Base-by-base conservation (phyloP, 1,140 invertebrate genomes). In the Rhopalosiphum padi region DNA sequence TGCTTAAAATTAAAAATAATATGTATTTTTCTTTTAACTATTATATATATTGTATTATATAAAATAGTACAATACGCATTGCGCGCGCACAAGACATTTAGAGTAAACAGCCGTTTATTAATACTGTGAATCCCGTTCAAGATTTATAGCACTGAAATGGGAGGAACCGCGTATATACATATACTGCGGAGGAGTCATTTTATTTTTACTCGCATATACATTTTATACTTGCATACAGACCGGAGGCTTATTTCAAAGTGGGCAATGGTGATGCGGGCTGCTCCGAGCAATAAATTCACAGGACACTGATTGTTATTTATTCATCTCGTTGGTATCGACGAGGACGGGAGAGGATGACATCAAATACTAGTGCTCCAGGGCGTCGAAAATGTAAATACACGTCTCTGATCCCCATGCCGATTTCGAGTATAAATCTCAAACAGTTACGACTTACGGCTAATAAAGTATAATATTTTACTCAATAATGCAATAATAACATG, bases 231-330 rank as follows among this genome's bases (percentile, higher is more conserved):
- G 5, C 85, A 46, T 37, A n/a, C 37, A 85, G 43, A 46, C 86
- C 86, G 86, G 86, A 87, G 86, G 86, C 86, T n/a, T 87, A 48
- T 87, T 87, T 87, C 30, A 48, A 51, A 87, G 46, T 87, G 30
- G 86, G 85, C 86, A 87, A 35, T 46, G 86, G 46, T 87, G 86
- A 87, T 87, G 46, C 86, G 86, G 86, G 30, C 41, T 30, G 83
- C 41, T 86, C n/a, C 30, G 30, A 30, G 86, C 43, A 25, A 87
- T 87, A 87, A 87, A 87, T 87, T 48, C 21, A 87, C 85, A n/a
- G 37, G 37, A 86, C 86, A 22, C 86, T 48, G 86, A 87, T 87
- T 87, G 86, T 87, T 87, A n/a, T 48, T 87, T 48, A 87, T 87
- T 87, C 86, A n/a, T 87, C 86, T 48, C 30, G 41, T 86, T 46